These are phyloP conservation scores for Lysandra bellargus DNA, from an alignment of 2,888 invertebrate genomes.

Conservation along the genomic window DNA sequence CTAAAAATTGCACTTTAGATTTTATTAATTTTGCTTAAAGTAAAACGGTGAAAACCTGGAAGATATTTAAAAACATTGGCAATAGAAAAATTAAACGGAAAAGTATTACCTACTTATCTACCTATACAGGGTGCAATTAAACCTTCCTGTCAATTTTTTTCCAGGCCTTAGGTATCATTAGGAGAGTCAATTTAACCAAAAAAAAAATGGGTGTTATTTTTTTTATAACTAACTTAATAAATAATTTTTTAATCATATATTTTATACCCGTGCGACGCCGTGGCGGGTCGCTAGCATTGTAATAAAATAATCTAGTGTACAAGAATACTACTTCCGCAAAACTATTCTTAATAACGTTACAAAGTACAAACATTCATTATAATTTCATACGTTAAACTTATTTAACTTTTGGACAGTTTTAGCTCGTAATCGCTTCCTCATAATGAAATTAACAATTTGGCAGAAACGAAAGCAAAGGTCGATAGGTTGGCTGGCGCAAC, in stretches of 20 bases:
- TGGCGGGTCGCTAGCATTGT: too few relatives aligned
- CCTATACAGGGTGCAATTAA: too few relatives aligned
- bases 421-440: slow-evolving; percentile 38
- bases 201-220: too few relatives aligned
- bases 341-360: background rate
- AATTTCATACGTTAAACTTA: background rate
- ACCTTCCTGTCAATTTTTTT: too few relatives aligned
- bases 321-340: background rate
- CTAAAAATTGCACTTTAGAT: background rate
- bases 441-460: slow-evolving; percentile 50
- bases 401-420: background rate
- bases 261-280: too few relatives aligned
- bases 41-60: background rate
- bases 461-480: slow-evolving; percentile 64
- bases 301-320: background rate
- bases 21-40: background rate
- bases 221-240: too few relatives aligned
- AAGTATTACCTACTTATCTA: background rate
- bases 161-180: too few relatives aligned
- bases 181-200: too few relatives aligned
- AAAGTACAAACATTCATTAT: background rate
- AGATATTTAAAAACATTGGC: too few relatives aligned
- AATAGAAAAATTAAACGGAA: too few relatives aligned
- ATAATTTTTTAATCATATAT: too few relatives aligned
- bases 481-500: slow-evolving; percentile 67